These are phyloP conservation scores for Acronicta psi DNA, from an alignment of 2,888 invertebrate species.

Conservation along the genomic window DNA sequence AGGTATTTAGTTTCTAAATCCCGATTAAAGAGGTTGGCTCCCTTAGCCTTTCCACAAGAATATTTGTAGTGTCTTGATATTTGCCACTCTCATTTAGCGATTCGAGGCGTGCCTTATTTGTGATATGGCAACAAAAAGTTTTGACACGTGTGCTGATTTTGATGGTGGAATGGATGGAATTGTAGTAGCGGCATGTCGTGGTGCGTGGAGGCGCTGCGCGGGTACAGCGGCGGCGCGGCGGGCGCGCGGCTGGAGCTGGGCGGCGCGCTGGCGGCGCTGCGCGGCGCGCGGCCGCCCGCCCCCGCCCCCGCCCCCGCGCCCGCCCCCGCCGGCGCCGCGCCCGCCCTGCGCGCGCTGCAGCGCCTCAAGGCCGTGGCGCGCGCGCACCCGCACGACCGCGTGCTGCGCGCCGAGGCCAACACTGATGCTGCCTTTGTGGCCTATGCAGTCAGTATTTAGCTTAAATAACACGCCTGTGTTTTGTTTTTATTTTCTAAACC, in stretches of 20 bases:
- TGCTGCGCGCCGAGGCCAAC: constrained; percentile 82
- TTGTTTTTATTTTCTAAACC: no score
- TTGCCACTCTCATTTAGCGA: no score
- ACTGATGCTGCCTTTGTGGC: constrained; percentile 85
- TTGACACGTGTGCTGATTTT: no score
- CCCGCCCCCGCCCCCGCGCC: constrained; percentile 13
- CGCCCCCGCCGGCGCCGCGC: constrained; percentile 39
- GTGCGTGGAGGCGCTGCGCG: constrained; percentile 98
- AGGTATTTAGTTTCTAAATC: no score
- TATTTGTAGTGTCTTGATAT: no score
- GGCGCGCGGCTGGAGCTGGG: constrained; percentile 94
- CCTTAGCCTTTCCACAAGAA: no score
- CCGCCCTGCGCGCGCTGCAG: constrained; percentile 72
- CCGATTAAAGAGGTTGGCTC: no score
- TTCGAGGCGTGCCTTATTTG: no score
- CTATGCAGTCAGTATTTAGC: constrained; percentile 72
- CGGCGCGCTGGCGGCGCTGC: constrained; percentile 94
- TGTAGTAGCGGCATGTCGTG: constrained; percentile 87
- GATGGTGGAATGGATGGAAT: no score
- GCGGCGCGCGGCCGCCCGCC: constrained; percentile 88
- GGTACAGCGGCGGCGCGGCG: constrained; percentile 95
- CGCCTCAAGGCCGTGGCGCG: constrained; percentile 81
- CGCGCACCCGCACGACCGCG: constrained; percentile 79
- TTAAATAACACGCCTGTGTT: not conserved
- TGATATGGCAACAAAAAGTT: no score